A percentile compares a stretch with the other conserved stretches of the same genome.
These are phyloP conservation scores for Drosophila fulvimacula DNA, from an alignment of 2,888 invertebrate genomes.

Conservation along the genomic window DNA sequence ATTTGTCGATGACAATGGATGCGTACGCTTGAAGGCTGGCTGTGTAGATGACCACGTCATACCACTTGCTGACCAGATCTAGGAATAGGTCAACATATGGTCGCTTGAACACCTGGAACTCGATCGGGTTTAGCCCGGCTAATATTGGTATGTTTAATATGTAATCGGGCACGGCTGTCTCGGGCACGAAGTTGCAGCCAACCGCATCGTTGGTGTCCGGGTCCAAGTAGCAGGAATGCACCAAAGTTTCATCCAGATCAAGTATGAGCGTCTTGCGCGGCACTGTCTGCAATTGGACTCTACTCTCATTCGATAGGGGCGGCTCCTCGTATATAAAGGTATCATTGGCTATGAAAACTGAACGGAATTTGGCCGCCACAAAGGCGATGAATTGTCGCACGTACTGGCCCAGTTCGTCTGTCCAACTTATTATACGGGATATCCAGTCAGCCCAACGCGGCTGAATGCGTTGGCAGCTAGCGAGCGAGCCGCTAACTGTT, in stretches of 20 bases:
- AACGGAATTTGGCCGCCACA: conserved; percentile 13
- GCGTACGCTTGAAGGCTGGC: conserved; percentile 66
- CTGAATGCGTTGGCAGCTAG: neutral
- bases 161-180: conserved; percentile 48
- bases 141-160: conserved; percentile 31
- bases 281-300: conserved; percentile 4
- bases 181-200: conserved; percentile 49
- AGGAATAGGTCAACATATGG: conserved; percentile 61
- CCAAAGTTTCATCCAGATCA: conserved; percentile 65
- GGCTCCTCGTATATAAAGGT: conserved; percentile 30
- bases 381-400: conserved; percentile 18
- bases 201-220: conserved; percentile 39
- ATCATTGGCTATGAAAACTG: neutral
- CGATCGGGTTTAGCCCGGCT: conserved; percentile 13
- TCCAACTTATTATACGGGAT: neutral
- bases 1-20: conserved; percentile 44
- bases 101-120: conserved; percentile 57
- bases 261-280: conserved; percentile 54
- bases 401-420: conserved; percentile 40
- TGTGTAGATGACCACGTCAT: conserved; percentile 63
- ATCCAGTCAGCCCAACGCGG: neutral
- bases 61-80: conserved; percentile 56
- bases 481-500: neutral
- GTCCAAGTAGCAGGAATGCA: conserved; percentile 63
- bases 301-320: conserved; percentile 27